These are phyloP conservation scores for Nautilus pompilius DNA, from an alignment of 1,140 invertebrate species.

Conservation along the genomic window DNA sequence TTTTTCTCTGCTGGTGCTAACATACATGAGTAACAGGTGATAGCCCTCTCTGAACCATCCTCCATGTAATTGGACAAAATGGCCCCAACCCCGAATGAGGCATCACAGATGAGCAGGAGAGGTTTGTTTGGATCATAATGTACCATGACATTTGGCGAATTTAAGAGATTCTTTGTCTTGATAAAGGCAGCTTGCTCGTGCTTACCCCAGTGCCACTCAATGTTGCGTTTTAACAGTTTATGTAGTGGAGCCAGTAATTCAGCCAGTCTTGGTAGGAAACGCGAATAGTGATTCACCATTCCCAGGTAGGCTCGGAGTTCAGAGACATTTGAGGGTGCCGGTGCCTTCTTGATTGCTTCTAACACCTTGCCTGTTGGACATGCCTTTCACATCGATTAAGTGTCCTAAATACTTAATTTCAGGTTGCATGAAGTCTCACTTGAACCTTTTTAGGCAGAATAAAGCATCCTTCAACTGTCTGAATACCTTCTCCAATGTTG, in stretches of 20 bases:
- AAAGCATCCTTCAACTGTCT: constrained; percentile 7
- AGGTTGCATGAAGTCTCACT: constrained; percentile 16
- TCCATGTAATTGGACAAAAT: constrained; percentile 53
- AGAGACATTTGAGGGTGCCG: constrained; percentile 7
- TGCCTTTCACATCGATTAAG: constrained; percentile 11
- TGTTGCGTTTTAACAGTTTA: constrained; percentile 12
- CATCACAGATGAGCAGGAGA: constrained; percentile 54
- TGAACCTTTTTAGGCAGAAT: constrained; percentile 6
- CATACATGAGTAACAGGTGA: constrained; percentile 55
- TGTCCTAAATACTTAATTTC: constrained; percentile 17
- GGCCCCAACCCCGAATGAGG: constrained; percentile 56
- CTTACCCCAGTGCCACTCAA: constrained; percentile 11
- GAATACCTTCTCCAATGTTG: constrained; percentile 18
- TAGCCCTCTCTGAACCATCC: constrained; percentile 49
- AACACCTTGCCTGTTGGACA: constrained; percentile 17
- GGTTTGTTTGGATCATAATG: constrained; percentile 11
- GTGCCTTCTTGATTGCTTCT: constrained; percentile 25
- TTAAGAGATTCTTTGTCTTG: constrained; percentile 14
- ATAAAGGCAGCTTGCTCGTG: constrained; percentile 17
- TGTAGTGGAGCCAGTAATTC: constrained; percentile 13
- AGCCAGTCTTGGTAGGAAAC: constrained; percentile 19
- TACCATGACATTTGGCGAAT: constrained; percentile 7
- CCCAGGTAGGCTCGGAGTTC: constrained; percentile 17
- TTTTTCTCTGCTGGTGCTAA: constrained; percentile 54
- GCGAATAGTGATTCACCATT: constrained; percentile 20